Evolutionary conservation across 2,888 invertebrate species (phyloP).

Genomic region (Meghimatium bilineatum): DNA sequence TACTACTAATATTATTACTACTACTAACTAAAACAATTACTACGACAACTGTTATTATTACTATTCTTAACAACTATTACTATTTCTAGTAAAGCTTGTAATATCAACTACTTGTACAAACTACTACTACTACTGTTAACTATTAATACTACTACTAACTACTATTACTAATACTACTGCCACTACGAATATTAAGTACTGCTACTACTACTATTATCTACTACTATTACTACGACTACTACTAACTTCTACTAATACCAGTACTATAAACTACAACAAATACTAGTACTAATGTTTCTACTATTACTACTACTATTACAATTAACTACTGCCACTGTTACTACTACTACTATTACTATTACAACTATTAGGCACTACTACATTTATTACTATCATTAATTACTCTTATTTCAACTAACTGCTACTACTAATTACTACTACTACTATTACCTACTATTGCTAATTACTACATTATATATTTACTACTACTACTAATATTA

Average conservation of each 20-base stretch:
- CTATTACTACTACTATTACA: too few relatives aligned
- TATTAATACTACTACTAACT: too few relatives aligned
- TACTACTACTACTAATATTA: not conserved
- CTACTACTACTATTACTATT: not conserved
- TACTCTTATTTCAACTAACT: too few relatives aligned
- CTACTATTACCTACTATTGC: not conserved
- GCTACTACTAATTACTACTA: not conserved
- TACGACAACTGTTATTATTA: not conserved
- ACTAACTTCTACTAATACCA: too few relatives aligned
- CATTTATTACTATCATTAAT: not conserved
- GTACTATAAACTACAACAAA: not conserved
- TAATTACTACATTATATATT: too few relatives aligned
- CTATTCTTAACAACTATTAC: not conserved
- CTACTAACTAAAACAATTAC: not conserved
- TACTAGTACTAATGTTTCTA: not conserved
- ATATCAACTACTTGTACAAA: not conserved
- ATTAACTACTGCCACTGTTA: too few relatives aligned
- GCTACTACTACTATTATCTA: not conserved
- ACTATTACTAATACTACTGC: not conserved
- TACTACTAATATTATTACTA: not conserved
- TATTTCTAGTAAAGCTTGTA: not conserved
- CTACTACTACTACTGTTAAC: not conserved
- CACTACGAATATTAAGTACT: not conserved
- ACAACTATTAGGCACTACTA: not conserved
- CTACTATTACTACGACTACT: not conserved